Evolutionary conservation across 2,888 invertebrate species (phyloP), one percentile per base, ranked within the genome.

Genomic region (Caenorhabditis panamensis): DNA sequence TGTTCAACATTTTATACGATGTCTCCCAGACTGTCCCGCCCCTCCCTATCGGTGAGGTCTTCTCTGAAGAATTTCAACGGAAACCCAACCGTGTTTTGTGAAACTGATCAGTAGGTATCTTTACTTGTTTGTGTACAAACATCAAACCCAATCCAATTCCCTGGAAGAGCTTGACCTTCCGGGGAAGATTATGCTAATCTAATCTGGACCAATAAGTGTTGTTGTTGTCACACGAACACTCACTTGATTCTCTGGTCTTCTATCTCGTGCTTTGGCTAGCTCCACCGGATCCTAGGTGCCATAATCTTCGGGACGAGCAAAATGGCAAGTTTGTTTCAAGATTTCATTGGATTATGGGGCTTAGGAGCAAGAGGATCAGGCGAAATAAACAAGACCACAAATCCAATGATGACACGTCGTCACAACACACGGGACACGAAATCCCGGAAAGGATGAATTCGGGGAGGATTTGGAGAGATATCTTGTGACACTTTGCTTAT

Each of bases 281-380:
- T n/a, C n/a, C n/a, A n/a, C n/a, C n/a, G n/a, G n/a, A n/a, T n/a
- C n/a, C n/a, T n/a, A n/a, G n/a, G n/a, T n/a, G n/a, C 22, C 24
- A 22, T 72, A 72, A 72, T 72, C 72, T 56, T 58, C 31, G 58
- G 36, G 49, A 72, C 64, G 72, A 64, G 72, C 72, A 58, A 64
- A 72, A 36, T 37, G 63, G 26, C 36, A 56, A 58, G 64, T 72
- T 71, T 63, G n/a, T n/a, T n/a, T 62, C 62, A 16, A 26, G 28
- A 22, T 41, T 36, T 24, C 1, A 49, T 58, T 72, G 72, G 72
- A 64, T 64, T 72, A 61, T 16, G 41, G 5, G 41, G 36, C 36
- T 36, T 36, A 11, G 36, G 36, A 5, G 5, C 5, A 36, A 36
- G 5, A n/a, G n/a, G n/a, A 31, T 31, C 9, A 37, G 56, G 9